Evolutionary conservation across 2,113 vertebrate genomes (phyloP), one percentile per base, ranked within the genome.

Genomic region (Nothoprocta perdicaria): DNA sequence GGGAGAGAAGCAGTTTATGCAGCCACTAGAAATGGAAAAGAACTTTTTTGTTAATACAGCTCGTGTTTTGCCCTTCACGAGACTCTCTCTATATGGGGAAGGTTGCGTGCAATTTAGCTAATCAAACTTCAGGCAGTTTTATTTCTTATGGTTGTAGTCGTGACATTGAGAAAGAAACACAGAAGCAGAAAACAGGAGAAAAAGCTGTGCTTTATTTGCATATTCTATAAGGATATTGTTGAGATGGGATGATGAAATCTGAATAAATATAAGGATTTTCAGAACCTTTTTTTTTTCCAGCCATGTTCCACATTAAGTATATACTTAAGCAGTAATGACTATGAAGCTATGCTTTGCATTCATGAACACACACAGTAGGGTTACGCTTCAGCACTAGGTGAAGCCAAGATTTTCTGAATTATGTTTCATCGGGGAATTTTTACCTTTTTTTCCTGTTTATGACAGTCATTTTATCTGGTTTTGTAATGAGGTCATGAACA

Each of bases 401-500:
- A 98, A 97, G 95, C 96, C 96, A 97, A 95, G 97, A 97, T 97
- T 97, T 97, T 96, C 96, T 97, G 96, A 98, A 97, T 98, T 97
- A 97, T 97, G 97, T 97, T 97, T 97, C 97, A 97, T 96, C 95
- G 95, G 97, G 97, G 97, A 97, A 97, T 97, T 97, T 97, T 97
- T 97, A 96, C 97, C 95, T 97, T 97, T 96, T 95, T 91, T 90
- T 92, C 91, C 97, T 97, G 97, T 98, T 98, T 98, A 98, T 98
- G 97, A 96, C 96, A 97, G 97, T 97, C 97, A 96, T 98, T 98
- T 97, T 96, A 97, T 97, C 97, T 97, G 93, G 93, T 96, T 97
- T 98, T 96, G 93, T 98, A 97, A 98, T 97, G 97, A 98, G 97
- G 97, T 98, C 97, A 98, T 96, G 95, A 97, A 97, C 96, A 98